Evolutionary conservation across 2,113 vertebrate species (phyloP).

Genomic region (Macrotis lagotis): DNA sequence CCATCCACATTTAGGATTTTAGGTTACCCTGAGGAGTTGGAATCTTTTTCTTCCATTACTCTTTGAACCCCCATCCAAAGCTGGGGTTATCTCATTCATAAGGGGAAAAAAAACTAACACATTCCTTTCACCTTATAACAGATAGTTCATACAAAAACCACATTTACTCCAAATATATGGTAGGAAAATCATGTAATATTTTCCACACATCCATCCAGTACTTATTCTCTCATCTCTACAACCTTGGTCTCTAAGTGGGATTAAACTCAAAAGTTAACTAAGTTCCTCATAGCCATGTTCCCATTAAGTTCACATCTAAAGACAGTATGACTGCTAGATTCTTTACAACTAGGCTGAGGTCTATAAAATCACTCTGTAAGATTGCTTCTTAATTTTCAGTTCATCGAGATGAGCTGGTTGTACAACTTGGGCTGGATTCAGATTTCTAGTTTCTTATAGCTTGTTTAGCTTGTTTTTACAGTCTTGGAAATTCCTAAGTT

Average conservation of each 20-base stretch:
- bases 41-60: no score
- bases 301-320: neutral
- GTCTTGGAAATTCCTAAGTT: neutral
- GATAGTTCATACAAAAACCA: no score
- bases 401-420: neutral
- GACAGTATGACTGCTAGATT: neutral
- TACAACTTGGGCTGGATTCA: neutral
- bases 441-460: neutral
- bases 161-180: neutral
- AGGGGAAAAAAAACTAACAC: no score
- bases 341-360: neutral
- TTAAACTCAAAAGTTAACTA: neutral
- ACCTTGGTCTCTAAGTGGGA: neutral
- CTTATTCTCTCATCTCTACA: no score
- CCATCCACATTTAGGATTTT: no score
- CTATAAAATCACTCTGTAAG: neutral
- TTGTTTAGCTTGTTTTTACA: neutral
- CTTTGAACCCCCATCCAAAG: no score
- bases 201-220: neutral
- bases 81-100: no score
- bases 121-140: no score
- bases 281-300: neutral
- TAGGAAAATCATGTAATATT: neutral
- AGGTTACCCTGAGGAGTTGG: no score
- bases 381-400: neutral